Evolutionary conservation across 2,888 invertebrate genomes (phyloP).

Genomic region (Ctena decussata): DNA sequence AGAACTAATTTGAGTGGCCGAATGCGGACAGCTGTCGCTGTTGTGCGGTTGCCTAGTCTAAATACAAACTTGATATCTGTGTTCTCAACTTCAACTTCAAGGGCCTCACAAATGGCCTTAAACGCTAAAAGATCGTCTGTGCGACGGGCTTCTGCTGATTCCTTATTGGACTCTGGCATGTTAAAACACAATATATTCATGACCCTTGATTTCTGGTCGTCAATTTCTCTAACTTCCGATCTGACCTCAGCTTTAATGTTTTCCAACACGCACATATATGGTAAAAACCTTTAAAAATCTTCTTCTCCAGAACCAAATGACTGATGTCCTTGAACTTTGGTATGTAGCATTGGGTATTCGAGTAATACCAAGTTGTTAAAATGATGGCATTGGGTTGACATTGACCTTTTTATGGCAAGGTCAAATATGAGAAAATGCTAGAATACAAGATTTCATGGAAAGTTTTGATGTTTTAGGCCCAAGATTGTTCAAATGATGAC

Average conservation of each 20-base stretch:
- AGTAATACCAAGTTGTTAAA: too few relatives aligned
- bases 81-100: not conserved
- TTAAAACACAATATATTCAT: not conserved
- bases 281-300: too few relatives aligned
- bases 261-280: too few relatives aligned
- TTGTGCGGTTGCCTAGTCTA: not conserved
- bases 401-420: too few relatives aligned
- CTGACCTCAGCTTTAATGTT: not conserved
- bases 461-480: too few relatives aligned
- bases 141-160: not conserved
- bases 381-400: too few relatives aligned
- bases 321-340: too few relatives aligned
- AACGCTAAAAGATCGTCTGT: not conserved
- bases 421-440: too few relatives aligned
- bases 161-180: not conserved
- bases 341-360: too few relatives aligned
- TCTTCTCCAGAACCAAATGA: too few relatives aligned
- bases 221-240: not conserved
- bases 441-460: too few relatives aligned
- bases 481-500: too few relatives aligned
- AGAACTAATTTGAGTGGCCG: not conserved
- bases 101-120: not conserved
- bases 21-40: not conserved
- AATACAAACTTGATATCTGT: not conserved
- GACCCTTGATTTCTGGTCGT: not conserved